phyloP scores from a whole-genome alignment of 2,113 vertebrate genomes.

The Lepisosteus osseus region DNA sequence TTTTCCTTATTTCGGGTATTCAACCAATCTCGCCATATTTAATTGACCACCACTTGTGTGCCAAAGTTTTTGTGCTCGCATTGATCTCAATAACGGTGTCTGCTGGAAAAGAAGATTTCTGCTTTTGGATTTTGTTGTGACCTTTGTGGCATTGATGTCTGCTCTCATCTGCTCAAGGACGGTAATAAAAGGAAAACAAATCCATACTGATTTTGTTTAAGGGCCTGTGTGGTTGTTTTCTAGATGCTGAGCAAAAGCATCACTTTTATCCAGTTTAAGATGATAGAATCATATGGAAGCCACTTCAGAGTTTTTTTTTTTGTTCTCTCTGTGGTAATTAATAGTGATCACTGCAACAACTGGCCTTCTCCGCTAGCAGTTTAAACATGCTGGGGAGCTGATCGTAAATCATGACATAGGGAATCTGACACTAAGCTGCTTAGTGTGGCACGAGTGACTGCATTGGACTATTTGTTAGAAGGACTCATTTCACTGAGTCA shows the following conservation, averaged over 20 bases:
- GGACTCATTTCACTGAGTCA: neutral
- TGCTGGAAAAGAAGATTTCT: too few species aligned
- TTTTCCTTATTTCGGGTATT: too few species aligned
- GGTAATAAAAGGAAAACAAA: too few species aligned
- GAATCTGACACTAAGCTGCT: constrained; percentile 1
- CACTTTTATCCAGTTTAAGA: neutral
- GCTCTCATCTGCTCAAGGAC: too few species aligned
- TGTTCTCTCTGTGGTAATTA: neutral
- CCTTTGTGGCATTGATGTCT: too few species aligned
- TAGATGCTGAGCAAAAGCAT: neutral
- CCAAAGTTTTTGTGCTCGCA: too few species aligned
- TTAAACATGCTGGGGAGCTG: neutral
- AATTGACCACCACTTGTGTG: too few species aligned
- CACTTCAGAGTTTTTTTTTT: neutral
- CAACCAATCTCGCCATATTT: too few species aligned
- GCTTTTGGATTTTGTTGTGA: too few species aligned
- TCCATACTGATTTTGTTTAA: too few species aligned
- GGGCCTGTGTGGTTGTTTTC: neutral
- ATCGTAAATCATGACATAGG: constrained; percentile 1
- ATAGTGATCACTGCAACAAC: neutral
- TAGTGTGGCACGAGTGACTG: neutral
- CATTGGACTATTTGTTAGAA: neutral
- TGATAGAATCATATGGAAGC: neutral
- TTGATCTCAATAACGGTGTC: too few species aligned
- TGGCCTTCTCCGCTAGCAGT: constrained; percentile 1